phyloP scores from a whole-genome alignment of 2,113 vertebrate species.

The Oncorhynchus masou region DNA sequence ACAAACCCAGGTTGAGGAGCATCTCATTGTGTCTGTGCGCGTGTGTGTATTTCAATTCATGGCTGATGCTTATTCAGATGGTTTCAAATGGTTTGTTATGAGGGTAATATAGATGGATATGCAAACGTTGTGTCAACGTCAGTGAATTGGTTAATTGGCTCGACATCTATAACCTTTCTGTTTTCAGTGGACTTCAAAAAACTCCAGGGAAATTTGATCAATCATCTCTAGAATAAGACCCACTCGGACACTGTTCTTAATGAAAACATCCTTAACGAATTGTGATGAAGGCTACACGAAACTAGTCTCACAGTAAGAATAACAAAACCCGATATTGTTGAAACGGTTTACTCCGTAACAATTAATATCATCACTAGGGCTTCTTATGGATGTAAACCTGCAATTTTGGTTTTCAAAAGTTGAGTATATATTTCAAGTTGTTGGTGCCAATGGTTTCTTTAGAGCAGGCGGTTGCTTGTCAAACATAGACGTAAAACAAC shows the following conservation, averaged over 20 bases:
- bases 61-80: conserved; percentile 22
- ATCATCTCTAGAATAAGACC: too few species aligned
- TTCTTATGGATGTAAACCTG: conserved; percentile 62
- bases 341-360: conserved; percentile 64
- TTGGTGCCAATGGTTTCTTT: conserved; percentile 74
- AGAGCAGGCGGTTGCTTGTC: conserved; percentile 61
- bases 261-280: too few species aligned
- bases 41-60: conserved; percentile 15
- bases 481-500: conserved; percentile 68
- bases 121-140: not conserved
- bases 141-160: not conserved
- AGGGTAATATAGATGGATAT: not conserved
- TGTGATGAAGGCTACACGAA: conserved; percentile 35
- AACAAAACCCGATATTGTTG: conserved; percentile 71
- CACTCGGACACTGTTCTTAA: too few species aligned
- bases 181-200: too few species aligned
- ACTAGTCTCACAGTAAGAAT: conserved; percentile 53
- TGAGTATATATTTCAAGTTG: conserved; percentile 70
- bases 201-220: not conserved
- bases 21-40: conserved; percentile 22
- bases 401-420: conserved; percentile 73
- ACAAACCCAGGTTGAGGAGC: conserved; percentile 30
- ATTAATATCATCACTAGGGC: conserved; percentile 63
- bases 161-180: not conserved
- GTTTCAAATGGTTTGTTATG: conserved; percentile 10